A percentile compares a stretch with the other conserved stretches of the same genome.
Conservation (phyloP, 2,888 invertebrate genomes). For the Glyphotaelius pellucidus region DNA sequence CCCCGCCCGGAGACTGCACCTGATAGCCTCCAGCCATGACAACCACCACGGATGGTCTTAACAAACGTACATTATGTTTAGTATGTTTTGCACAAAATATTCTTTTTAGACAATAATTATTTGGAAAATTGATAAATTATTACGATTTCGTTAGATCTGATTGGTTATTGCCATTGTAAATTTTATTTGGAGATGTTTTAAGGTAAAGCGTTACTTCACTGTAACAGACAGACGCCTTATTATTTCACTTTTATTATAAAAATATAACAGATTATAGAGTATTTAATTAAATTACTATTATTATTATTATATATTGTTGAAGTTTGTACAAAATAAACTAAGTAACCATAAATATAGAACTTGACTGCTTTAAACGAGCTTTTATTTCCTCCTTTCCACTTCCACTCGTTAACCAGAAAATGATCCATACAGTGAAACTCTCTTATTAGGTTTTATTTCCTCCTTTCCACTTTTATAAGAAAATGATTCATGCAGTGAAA, state of each 20-base stretch:
- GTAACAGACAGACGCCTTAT: slow-evolving; percentile 64
- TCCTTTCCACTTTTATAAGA: too few species aligned
- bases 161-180: slow-evolving; percentile 62
- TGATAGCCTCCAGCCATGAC: slow-evolving; percentile 70
- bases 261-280: slow-evolving; percentile 71
- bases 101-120: slow-evolving; percentile 78
- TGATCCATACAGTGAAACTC: not conserved
- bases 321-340: slow-evolving; percentile 80
- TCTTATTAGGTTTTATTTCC: not conserved
- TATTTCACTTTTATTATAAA: slow-evolving; percentile 65
- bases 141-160: slow-evolving; percentile 46
- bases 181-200: slow-evolving; percentile 63
- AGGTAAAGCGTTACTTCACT: slow-evolving; percentile 51
- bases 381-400: not conserved
- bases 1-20: slow-evolving; percentile 68
- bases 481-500: slow-evolving; percentile 55
- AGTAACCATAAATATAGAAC: slow-evolving; percentile 80
- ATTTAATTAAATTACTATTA: slow-evolving; percentile 79
- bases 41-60: slow-evolving; percentile 66
- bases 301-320: slow-evolving; percentile 76
- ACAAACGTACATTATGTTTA: slow-evolving; percentile 62
- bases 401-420: not conserved
- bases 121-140: slow-evolving; percentile 55
- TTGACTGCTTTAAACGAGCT: slow-evolving; percentile 75
- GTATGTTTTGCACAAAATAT: slow-evolving; percentile 78